Base-by-base conservation (phyloP, 2,888 invertebrate genomes). In the Frankliniella intonsa region DNA sequence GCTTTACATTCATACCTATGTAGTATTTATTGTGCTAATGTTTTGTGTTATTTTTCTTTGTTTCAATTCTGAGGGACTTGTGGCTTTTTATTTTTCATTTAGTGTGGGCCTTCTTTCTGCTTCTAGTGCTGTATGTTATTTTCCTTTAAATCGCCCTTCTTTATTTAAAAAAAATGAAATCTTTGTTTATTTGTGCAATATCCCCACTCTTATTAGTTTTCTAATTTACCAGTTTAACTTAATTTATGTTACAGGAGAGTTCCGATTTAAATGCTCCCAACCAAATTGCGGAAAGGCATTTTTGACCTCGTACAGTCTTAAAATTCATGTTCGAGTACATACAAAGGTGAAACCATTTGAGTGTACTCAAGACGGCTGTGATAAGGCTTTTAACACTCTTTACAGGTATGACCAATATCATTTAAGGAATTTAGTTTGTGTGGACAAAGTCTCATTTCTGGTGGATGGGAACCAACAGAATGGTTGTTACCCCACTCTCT, bases 241-340 rank as follows among this genome's bases (percentile, higher is more conserved):
- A 38, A 38, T 3, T 38, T 38, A 80, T 83, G 80, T 90, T 90
- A 84, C 91, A 97, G 97, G 97, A 86, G 97, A 98, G 90, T 97
- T 94, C 90, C 92, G 95, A 86, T 98, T 97, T 89, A 94, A 95
- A 89, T 98, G 97, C 89, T 91, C 93, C 69, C 94, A 96, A 88
- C 92, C 93, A 84, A 92, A 92, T 85, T 98, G 98, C 89, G 95
- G 95, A 83, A 97, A 97, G 89, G 95, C 96, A 83, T 98, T 98
- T 89, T 91, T 98, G 83, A 97, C 97, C 49, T 97, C 97, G 50
- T 97, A 97, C 89, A 97, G 97, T 89, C 89, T 97, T 84, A 97
- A 97, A 90, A 97, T 97, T 86, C 98, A 98, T 88, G 93, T 96
- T 84, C 91, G 97, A 84, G 97, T 97, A 69, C 98, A 98, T 88